Evolutionary conservation across 2,113 vertebrate species (phyloP).

Genomic region (Equus przewalskii): DNA sequence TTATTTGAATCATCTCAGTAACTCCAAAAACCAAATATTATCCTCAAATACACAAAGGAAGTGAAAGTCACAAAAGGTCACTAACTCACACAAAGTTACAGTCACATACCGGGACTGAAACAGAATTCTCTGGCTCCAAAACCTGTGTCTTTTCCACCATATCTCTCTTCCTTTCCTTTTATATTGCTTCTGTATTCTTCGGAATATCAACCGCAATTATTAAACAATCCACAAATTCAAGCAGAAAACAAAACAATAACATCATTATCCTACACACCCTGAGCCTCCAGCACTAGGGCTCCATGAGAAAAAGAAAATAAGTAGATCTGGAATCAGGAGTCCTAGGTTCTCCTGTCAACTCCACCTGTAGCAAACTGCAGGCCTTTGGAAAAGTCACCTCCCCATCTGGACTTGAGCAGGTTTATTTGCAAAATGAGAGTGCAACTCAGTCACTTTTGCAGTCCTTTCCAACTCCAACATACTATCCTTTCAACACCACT

Average conservation of each 20-base stretch:
- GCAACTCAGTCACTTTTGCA: not conserved
- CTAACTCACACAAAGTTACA: not conserved
- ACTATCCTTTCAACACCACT: not conserved
- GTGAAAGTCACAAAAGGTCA: not conserved
- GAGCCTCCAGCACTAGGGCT: too few species aligned
- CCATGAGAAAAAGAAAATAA: not conserved
- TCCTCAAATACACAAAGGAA: not conserved
- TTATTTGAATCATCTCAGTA: not conserved
- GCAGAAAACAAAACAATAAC: not conserved
- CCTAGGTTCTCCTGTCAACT: not conserved
- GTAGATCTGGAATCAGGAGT: not conserved
- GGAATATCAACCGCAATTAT: not conserved
- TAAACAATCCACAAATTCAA: not conserved
- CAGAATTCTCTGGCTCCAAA: not conserved
- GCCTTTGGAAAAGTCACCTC: not conserved
- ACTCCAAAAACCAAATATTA: slow-evolving; percentile 20
- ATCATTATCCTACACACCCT: not conserved
- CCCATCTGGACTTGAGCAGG: not conserved
- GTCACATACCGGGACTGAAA: not conserved
- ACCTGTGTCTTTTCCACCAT: not conserved
- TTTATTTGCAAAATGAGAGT: not conserved
- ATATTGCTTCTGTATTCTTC: not conserved
- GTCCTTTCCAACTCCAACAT: not conserved
- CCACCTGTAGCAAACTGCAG: not conserved
- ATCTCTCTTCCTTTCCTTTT: not conserved